Percentiles rank a stretch among this genome's conserved stretches.
Evolutionary conservation across 2,888 invertebrate genomes (phyloP).

Genomic region (Drosophila sordidula): DNA sequence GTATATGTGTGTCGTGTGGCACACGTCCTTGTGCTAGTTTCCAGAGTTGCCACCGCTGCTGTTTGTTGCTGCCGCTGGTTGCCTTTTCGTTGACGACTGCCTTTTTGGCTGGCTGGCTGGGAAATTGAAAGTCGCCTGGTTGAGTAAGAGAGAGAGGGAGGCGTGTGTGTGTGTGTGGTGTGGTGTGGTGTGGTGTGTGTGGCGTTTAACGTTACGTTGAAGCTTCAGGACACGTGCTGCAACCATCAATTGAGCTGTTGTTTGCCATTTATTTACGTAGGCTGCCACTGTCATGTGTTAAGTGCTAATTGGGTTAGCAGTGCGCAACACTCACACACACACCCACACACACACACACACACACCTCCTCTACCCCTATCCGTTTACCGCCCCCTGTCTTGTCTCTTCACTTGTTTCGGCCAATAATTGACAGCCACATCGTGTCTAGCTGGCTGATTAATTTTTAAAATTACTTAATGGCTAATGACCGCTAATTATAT

Average conservation of each 20-base stretch:
- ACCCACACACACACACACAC: neutral
- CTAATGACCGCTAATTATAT: slow-evolving; percentile 70
- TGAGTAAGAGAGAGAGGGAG: neutral
- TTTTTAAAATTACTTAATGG: slow-evolving; percentile 73
- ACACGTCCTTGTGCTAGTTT: slow-evolving; percentile 80
- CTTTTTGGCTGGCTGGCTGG: slow-evolving; percentile 71
- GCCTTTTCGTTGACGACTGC: slow-evolving; percentile 74
- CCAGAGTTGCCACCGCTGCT: slow-evolving; percentile 45
- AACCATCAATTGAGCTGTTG: slow-evolving; percentile 76
- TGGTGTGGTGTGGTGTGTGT: too few species aligned
- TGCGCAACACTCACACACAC: slow-evolving; percentile 12
- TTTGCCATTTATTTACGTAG: slow-evolving; percentile 77
- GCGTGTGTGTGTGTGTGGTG: neutral
- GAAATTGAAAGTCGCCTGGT: slow-evolving; percentile 73
- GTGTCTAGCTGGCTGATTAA: slow-evolving; percentile 56
- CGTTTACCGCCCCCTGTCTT: slow-evolving; percentile 9
- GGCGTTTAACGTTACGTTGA: slow-evolving; percentile 59
- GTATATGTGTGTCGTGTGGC: slow-evolving; percentile 26
- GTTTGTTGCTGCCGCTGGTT: slow-evolving; percentile 44
- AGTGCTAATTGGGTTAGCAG: slow-evolving; percentile 78
- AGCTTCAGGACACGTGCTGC: slow-evolving; percentile 67
- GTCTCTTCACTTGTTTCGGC: slow-evolving; percentile 30
- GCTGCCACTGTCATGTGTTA: slow-evolving; percentile 64
- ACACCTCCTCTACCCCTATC: neutral
- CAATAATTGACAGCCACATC: slow-evolving; percentile 47